These are phyloP conservation scores for Drosophila meridiana DNA, from an alignment of 2,888 invertebrate genomes.

Conservation along the genomic window DNA sequence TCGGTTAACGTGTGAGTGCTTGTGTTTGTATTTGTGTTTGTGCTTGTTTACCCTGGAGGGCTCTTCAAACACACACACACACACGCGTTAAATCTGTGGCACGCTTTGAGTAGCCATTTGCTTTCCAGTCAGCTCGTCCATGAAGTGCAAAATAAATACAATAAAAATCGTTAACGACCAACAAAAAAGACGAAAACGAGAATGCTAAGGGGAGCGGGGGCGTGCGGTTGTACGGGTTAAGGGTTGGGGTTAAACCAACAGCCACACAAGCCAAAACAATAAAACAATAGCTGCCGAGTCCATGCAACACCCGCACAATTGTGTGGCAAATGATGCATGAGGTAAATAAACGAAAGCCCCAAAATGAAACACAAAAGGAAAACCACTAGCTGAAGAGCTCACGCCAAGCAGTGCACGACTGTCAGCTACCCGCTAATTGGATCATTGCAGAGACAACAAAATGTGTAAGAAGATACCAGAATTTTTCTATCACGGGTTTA, in stretches of 20 bases:
- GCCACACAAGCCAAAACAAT: slow-evolving; percentile 49
- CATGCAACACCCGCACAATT: slow-evolving; percentile 4
- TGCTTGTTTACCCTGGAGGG: slow-evolving; percentile 35
- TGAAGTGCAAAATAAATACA: slow-evolving; percentile 70
- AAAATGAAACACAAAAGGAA: slow-evolving; percentile 9
- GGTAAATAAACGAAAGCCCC: slow-evolving; percentile 43
- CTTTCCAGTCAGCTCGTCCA: slow-evolving; percentile 30
- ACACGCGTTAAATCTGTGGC: slow-evolving; percentile 13
- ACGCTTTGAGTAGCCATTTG: slow-evolving; percentile 30
- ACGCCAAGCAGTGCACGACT: neutral
- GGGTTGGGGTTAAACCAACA: slow-evolving; percentile 8
- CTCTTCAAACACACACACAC: slow-evolving; percentile 29
- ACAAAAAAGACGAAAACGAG: neutral
- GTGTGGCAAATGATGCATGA: slow-evolving; percentile 47
- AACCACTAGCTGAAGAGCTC: neutral
- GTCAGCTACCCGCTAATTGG: neutral
- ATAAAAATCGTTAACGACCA: slow-evolving; percentile 57
- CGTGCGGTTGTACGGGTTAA: neutral
- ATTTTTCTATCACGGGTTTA: neutral
- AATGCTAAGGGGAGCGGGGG: too few relatives aligned
- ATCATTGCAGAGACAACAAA: neutral
- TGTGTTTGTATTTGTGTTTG: neutral
- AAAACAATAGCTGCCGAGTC: slow-evolving; percentile 42
- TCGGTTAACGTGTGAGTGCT: slow-evolving; percentile 5
- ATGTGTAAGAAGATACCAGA: neutral